These are phyloP conservation scores for Novumbra hubbsi DNA, from an alignment of 2,797 vertebrate species.

Conservation along the genomic window DNA sequence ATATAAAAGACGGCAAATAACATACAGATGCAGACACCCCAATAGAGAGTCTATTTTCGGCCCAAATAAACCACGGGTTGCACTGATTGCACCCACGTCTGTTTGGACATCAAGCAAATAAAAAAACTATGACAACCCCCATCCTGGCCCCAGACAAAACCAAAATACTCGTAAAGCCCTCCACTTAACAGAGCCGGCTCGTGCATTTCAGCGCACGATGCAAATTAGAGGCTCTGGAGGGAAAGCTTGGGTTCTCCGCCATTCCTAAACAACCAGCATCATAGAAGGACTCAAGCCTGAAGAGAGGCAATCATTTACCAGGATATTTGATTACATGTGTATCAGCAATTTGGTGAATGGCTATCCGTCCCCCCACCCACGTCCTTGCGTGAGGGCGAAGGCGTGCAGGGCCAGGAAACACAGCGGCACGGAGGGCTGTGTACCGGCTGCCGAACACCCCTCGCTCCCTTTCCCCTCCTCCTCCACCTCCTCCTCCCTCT, in stretches of 20 bases:
- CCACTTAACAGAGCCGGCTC: conserved; percentile 62
- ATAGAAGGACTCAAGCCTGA: conserved; percentile 62
- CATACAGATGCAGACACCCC: conserved; percentile 71
- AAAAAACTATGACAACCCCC: conserved; percentile 67
- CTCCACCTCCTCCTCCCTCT: conserved; percentile 16
- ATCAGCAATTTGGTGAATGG: conserved; percentile 18
- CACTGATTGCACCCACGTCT: conserved; percentile 73
- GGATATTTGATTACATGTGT: conserved; percentile 61
- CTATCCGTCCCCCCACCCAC: conserved; percentile 42
- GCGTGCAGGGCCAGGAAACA: conserved; percentile 39
- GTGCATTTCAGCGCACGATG: conserved; percentile 73
- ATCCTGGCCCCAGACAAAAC: conserved; percentile 49
- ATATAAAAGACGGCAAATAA: conserved; percentile 73
- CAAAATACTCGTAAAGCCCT: conserved; percentile 62
- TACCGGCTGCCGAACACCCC: conserved; percentile 51
- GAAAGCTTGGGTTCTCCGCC: conserved; percentile 56
- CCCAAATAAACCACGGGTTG: conserved; percentile 76
- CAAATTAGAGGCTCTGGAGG: conserved; percentile 69
- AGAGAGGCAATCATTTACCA: conserved; percentile 43
- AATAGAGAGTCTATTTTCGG: conserved; percentile 77
- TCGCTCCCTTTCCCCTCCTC: not conserved
- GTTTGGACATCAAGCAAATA: conserved; percentile 75
- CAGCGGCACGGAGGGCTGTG: conserved; percentile 53
- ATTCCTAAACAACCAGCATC: conserved; percentile 78
- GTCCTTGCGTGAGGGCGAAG: conserved; percentile 34